Base-by-base conservation (phyloP, 2,888 invertebrate species). In the Zonitis immaculata region DNA sequence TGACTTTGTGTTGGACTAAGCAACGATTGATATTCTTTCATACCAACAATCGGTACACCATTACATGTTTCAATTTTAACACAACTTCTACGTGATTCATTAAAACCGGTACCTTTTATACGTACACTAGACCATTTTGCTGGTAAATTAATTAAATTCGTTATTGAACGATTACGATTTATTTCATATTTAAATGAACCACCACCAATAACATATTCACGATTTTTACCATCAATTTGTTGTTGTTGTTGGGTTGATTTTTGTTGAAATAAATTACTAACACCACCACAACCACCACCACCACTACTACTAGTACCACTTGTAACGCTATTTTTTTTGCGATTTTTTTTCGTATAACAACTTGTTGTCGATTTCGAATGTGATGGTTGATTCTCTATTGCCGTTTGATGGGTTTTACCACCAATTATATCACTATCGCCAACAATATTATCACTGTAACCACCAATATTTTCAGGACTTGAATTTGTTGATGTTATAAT, bases 61-160 rank as follows among this genome's bases (percentile, higher is more conserved):
- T 84, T 84, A 77, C 83, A 83, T 61, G 82, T 81, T 77, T 84
- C 84, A 64, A 84, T 79, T 69, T 82, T 82, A 62, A 84, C 83
- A 64, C 82, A 77, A 72, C 82, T 82, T 72, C 81, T 82, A 69
- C 82, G 78, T 64, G 82, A 82, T 70, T 83, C 83, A 62, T 82
- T 81, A 73, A 80, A 82, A 61, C 82, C 80, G 59, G 82, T 82
- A 68, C 83, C 83, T 71, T 79, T 81, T 60, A 84, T 82, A 60
- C 83, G 78, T 64, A 84, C 83, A 62, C 83, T 83, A 63, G 83
- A 83, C 78, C 83, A 84, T 77, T 83, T 83, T 47, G 82, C 76
- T 64, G 82, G 73, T 53, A 72, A 67, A 30, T 66, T 67, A 27
- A 73, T 68, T 49, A 73, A 54, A 57, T 68, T 74, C 16, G 70